These are phyloP conservation scores for Symphodus melops DNA, from an alignment of 2,113 vertebrate genomes.

Conservation along the genomic window DNA sequence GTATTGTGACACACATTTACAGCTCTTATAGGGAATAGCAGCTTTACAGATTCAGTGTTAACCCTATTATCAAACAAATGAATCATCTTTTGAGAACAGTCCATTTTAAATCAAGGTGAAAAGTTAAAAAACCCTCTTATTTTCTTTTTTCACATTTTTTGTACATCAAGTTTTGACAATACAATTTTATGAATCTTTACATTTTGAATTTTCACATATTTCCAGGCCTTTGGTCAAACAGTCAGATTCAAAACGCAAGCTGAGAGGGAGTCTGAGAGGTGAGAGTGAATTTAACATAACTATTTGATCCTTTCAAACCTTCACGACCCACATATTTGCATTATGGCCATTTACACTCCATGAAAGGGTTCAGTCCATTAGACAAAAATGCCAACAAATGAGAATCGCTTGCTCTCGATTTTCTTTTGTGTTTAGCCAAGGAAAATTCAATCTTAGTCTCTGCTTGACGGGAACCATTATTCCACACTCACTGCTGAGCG, in stretches of 20 bases:
- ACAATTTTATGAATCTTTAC: too few species aligned
- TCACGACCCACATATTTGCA: background rate
- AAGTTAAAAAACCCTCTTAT: too few species aligned
- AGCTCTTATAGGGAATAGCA: background rate
- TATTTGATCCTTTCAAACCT: background rate
- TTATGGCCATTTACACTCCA: background rate
- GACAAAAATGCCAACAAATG: background rate
- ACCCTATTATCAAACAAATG: too few species aligned
- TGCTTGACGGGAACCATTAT: conserved; percentile 14
- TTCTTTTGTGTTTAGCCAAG: background rate
- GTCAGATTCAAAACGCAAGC: background rate
- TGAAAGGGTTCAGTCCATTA: conserved; percentile 12
- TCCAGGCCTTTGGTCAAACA: background rate
- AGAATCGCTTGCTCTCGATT: background rate
- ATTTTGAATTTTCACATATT: background rate
- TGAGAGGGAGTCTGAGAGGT: too few species aligned
- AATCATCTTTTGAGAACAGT: too few species aligned
- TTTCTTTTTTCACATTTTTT: too few species aligned
- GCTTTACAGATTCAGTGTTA: background rate
- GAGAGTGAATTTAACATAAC: background rate
- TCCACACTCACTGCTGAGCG: background rate
- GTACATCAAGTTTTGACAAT: too few species aligned
- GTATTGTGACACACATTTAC: background rate
- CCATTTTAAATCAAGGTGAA: too few species aligned
- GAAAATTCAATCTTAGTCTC: background rate